A percentile compares a stretch with the other conserved stretches of the same genome.
phyloP scores from a whole-genome alignment of 2,113 vertebrate species.

The Dipodomys ordii region DNA sequence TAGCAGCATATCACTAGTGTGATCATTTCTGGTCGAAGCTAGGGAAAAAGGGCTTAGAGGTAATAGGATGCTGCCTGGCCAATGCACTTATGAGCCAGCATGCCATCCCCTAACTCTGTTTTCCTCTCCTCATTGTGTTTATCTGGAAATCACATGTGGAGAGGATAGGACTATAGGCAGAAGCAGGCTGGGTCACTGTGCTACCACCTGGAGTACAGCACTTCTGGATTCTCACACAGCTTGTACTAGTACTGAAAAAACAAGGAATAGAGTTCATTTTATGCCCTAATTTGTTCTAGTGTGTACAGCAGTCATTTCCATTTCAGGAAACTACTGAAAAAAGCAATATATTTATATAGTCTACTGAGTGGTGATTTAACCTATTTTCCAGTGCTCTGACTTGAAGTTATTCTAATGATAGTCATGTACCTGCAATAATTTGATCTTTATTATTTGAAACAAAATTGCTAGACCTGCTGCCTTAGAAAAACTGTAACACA shows the following conservation, averaged over 20 bases:
- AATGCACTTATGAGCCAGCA: neutral
- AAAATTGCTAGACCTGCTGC: neutral
- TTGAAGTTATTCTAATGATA: constrained; percentile 22
- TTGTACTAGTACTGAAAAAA: neutral
- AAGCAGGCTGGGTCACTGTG: no score
- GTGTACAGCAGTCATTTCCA: neutral
- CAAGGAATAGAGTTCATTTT: neutral
- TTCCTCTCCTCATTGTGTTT: neutral
- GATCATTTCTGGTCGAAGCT: neutral
- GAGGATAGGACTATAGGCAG: neutral
- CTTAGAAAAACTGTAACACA: constrained; percentile 51
- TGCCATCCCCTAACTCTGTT: neutral
- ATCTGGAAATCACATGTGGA: neutral
- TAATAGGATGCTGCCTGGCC: neutral
- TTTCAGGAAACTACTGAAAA: constrained; percentile 5
- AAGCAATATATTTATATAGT: neutral
- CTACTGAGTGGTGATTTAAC: neutral
- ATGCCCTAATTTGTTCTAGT: neutral
- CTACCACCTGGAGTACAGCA: neutral
- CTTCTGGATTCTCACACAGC: neutral
- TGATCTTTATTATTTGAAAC: constrained; percentile 36
- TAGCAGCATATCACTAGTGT: neutral
- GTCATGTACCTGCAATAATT: neutral
- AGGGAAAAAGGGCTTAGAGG: neutral
- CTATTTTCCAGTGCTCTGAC: neutral